Evolutionary conservation across 2,888 invertebrate species (phyloP).

Genomic region (Girardia tigrina): DNA sequence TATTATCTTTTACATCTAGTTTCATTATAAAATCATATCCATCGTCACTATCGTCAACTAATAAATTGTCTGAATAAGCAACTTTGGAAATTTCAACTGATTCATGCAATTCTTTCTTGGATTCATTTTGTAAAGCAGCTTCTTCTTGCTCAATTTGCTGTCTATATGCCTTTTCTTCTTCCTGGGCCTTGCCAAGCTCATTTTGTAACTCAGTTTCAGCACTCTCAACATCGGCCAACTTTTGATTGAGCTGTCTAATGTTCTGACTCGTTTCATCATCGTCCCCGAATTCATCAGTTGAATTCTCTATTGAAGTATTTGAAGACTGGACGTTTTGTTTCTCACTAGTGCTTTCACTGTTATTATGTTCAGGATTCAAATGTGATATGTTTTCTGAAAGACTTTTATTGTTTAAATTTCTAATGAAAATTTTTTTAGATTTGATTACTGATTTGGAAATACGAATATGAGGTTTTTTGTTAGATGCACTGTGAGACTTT

Average conservation of each 20-base stretch:
- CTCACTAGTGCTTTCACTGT: background rate
- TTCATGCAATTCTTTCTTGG: background rate
- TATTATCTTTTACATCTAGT: background rate
- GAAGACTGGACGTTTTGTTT: no score
- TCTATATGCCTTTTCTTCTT: conserved; percentile 9
- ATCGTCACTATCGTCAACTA: background rate
- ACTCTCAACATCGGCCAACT: background rate
- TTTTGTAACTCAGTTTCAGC: background rate
- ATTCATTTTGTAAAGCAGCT: background rate
- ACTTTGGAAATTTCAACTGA: background rate
- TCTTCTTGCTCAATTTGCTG: background rate
- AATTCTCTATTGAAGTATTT: background rate
- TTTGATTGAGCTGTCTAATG: background rate
- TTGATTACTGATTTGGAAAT: background rate
- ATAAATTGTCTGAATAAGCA: background rate
- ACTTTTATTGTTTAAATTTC: background rate
- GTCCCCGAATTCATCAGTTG: background rate
- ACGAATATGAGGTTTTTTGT: background rate
- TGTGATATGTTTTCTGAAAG: background rate
- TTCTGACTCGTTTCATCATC: conserved; percentile 8
- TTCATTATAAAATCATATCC: conserved; percentile 1
- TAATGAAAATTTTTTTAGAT: background rate
- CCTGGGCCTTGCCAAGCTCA: background rate
- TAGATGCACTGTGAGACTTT: background rate
- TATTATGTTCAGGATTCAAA: background rate